Conservation (phyloP, 1,140 invertebrate genomes). For the Drosophila nannoptera region DNA sequence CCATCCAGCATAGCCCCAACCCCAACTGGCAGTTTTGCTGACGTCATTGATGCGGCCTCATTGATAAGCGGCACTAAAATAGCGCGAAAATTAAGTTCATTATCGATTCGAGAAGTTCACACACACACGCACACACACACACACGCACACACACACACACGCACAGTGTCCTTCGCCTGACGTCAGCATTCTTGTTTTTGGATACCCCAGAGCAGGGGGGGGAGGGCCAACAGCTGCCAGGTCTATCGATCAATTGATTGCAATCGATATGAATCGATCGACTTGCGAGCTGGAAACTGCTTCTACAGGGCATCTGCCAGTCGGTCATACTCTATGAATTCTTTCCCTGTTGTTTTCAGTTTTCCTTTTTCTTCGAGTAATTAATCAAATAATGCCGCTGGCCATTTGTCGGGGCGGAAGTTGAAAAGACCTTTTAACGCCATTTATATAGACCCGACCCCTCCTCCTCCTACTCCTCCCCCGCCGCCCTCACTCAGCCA, state of each 20-base stretch:
- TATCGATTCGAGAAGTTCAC: slow-evolving; percentile 57
- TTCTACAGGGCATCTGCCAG: not conserved
- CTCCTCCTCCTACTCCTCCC: not conserved
- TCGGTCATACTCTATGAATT: not conserved
- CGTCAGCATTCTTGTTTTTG: slow-evolving; percentile 48
- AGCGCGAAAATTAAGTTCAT: slow-evolving; percentile 66
- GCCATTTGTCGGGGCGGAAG: slow-evolving; percentile 38
- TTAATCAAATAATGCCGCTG: slow-evolving; percentile 68
- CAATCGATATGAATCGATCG: too few relatives aligned
- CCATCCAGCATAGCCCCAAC: not conserved
- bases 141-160: not conserved
- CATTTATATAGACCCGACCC: slow-evolving; percentile 38
- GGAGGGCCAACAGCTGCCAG: too few relatives aligned
- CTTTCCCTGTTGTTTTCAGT: not conserved
- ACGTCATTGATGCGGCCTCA: slow-evolving; percentile 54
- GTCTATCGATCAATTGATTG: too few relatives aligned
- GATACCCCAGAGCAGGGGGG: too few relatives aligned
- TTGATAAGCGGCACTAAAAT: slow-evolving; percentile 59
- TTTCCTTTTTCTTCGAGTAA: slow-evolving; percentile 36
- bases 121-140: slow-evolving; percentile 1
- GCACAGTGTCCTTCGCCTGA: slow-evolving; percentile 33
- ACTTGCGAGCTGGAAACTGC: too few relatives aligned
- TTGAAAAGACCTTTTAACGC: slow-evolving; percentile 63
- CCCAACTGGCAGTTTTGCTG: slow-evolving; percentile 24
- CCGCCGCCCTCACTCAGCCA: not conserved